These are phyloP conservation scores for Dendronephthya gigantea DNA, from an alignment of 64 coral and sea anemone genomes.

Conservation along the genomic window DNA sequence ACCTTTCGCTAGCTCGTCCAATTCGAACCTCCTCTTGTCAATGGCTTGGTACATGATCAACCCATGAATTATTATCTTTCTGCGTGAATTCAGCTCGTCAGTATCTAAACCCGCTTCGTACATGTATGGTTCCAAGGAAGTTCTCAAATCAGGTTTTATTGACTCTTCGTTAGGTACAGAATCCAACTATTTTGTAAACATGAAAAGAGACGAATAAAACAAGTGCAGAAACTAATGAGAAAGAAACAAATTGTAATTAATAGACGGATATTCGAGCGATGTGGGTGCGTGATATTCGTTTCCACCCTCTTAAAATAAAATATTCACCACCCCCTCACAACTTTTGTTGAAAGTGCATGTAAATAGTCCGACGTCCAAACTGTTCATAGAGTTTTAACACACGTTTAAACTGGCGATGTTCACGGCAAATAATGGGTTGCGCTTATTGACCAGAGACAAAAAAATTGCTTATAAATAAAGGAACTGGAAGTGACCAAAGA, in stretches of 20 bases:
- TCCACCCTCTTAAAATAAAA: no score
- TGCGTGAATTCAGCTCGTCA: neutral
- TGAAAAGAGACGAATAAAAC: neutral
- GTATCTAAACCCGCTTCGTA: conserved; percentile 37
- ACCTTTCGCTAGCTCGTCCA: conserved; percentile 35
- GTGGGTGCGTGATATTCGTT: no score
- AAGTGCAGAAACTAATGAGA: neutral
- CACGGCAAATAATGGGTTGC: no score
- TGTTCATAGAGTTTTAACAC: no score
- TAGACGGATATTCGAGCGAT: no score
- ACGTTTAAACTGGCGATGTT: no score
- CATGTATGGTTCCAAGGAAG: conserved; percentile 23
- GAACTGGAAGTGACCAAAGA: no score
- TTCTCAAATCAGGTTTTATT: neutral
- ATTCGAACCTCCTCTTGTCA: conserved; percentile 31
- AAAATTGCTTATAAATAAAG: no score
- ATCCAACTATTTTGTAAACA: conserved; percentile 25
- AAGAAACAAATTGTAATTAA: neutral
- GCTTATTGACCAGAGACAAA: no score
- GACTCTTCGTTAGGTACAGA: conserved; percentile 4
- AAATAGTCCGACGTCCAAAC: no score
- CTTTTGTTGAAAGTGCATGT: no score
- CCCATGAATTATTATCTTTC: conserved; percentile 25
- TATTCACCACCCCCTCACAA: no score
- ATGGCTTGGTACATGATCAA: conserved; percentile 39